Percentiles rank a stretch among this genome's conserved stretches.
These are phyloP conservation scores for Zeus faber DNA, from an alignment of 2,113 vertebrate genomes.

Conservation along the genomic window DNA sequence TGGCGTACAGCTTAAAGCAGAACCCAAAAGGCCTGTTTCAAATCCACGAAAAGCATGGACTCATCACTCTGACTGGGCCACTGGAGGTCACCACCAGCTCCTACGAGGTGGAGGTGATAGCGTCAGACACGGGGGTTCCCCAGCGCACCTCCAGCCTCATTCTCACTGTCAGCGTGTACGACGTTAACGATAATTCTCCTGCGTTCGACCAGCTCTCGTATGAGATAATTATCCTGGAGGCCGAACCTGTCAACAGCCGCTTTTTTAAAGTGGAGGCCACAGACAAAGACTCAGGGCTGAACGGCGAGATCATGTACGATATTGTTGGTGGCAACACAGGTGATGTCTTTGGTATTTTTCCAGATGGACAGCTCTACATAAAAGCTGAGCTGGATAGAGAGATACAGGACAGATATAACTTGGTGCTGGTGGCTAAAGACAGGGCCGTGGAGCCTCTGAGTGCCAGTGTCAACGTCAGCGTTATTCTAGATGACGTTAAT, in stretches of 20 bases:
- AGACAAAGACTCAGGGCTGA: slow-evolving; percentile 91
- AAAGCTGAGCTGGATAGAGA: slow-evolving; percentile 95
- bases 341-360: slow-evolving; percentile 93
- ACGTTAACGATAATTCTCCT: slow-evolving; percentile 93
- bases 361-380: slow-evolving; percentile 95
- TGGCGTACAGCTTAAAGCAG: slow-evolving; percentile 89
- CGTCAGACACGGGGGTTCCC: slow-evolving; percentile 89
- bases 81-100: slow-evolving; percentile 87
- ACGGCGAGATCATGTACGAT: slow-evolving; percentile 90
- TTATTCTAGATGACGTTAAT: slow-evolving; percentile 92
- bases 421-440: slow-evolving; percentile 87
- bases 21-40: slow-evolving; percentile 88
- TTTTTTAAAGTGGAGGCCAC: slow-evolving; percentile 94
- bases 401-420: slow-evolving; percentile 86
- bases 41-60: slow-evolving; percentile 84
- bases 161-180: slow-evolving; percentile 89
- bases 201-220: slow-evolving; percentile 97
- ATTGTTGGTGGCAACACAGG: slow-evolving; percentile 88
- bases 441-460: slow-evolving; percentile 89
- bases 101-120: slow-evolving; percentile 89
- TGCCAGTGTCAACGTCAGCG: slow-evolving; percentile 87
- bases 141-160: slow-evolving; percentile 83
- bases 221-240: slow-evolving; percentile 88
- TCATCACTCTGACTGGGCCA: slow-evolving; percentile 81
- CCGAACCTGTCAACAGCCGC: slow-evolving; percentile 92